Percentiles rank a stretch among this genome's conserved stretches.
Conservation (phyloP, 2,888 invertebrate species). For the Drosophila sordidula region DNA sequence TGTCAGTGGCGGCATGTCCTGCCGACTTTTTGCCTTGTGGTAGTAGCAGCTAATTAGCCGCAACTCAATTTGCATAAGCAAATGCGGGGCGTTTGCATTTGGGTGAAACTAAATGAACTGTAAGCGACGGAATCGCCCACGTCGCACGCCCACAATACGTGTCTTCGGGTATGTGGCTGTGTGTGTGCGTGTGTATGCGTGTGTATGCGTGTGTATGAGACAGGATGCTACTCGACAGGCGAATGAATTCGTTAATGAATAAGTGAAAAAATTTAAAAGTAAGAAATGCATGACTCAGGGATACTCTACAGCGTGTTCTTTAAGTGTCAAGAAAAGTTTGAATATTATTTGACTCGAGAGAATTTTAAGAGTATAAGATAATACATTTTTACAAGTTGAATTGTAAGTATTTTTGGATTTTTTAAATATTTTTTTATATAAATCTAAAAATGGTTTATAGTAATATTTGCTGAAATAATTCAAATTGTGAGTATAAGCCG, state of each 20-base stretch:
- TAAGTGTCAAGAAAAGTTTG: no score
- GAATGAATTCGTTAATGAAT: constrained; percentile 65
- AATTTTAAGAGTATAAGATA: no score
- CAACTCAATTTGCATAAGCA: constrained; percentile 63
- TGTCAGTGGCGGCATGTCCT: constrained; percentile 14
- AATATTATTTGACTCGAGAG: neutral
- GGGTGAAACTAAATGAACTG: constrained; percentile 64
- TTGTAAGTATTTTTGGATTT: no score
- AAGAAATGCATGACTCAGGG: neutral
- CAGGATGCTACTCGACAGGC: constrained; percentile 33
- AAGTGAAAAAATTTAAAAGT: constrained; percentile 11
- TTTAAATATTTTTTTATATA: no score
- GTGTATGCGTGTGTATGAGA: constrained; percentile 16
- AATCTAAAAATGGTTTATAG: no score
- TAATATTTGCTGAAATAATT: no score
- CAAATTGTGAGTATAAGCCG: no score
- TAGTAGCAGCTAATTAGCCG: constrained; percentile 61
- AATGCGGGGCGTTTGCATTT: constrained; percentile 49
- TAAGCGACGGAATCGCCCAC: constrained; percentile 53
- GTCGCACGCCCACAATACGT: constrained; percentile 38
- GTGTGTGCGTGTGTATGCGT: neutral
- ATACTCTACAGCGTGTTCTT: constrained; percentile 17
- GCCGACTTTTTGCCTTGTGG: constrained; percentile 29
- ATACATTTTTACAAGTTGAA: no score
- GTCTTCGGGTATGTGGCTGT: neutral